Evolutionary conservation across 1,140 invertebrate species (phyloP).

Genomic region (Aplysia californica): DNA sequence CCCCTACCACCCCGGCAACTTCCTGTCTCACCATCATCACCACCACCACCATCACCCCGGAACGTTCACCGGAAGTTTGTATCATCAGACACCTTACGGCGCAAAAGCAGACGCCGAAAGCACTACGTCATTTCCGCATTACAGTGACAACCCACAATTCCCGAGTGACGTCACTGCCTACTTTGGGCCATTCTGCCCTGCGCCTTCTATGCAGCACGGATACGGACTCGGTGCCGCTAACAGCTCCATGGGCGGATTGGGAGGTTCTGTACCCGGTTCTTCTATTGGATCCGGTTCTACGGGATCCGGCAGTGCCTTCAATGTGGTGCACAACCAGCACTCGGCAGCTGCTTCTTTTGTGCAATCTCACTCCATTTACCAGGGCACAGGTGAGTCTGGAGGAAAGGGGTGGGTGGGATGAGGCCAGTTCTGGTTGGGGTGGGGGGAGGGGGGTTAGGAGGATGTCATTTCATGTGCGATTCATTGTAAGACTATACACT

Average conservation of each 20-base stretch:
- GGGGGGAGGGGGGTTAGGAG: too few relatives aligned
- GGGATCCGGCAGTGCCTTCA: constrained; percentile 57
- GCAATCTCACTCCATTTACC: constrained; percentile 23
- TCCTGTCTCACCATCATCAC: too few relatives aligned
- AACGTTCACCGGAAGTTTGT: constrained; percentile 23
- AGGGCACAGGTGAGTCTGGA: constrained; percentile 34
- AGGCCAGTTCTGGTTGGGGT: too few relatives aligned
- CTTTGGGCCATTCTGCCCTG: constrained; percentile 7
- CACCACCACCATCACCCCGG: constrained; percentile 30
- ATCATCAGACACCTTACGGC: neutral
- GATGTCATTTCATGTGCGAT: too few relatives aligned
- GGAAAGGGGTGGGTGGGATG: too few relatives aligned
- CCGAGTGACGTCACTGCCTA: constrained; percentile 5
- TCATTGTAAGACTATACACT: too few relatives aligned
- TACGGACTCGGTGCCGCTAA: neutral
- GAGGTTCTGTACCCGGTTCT: neutral
- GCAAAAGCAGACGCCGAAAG: constrained; percentile 5
- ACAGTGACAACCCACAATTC: constrained; percentile 36
- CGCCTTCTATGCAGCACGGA: neutral
- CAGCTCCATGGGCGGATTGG: neutral
- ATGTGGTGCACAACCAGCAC: constrained; percentile 50
- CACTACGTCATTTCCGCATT: constrained; percentile 38
- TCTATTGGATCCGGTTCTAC: neutral
- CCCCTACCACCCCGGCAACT: constrained; percentile 26
- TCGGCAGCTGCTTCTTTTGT: constrained; percentile 23